Base-by-base conservation (phyloP, 2,888 invertebrate genomes). In the Junonia oenone region DNA sequence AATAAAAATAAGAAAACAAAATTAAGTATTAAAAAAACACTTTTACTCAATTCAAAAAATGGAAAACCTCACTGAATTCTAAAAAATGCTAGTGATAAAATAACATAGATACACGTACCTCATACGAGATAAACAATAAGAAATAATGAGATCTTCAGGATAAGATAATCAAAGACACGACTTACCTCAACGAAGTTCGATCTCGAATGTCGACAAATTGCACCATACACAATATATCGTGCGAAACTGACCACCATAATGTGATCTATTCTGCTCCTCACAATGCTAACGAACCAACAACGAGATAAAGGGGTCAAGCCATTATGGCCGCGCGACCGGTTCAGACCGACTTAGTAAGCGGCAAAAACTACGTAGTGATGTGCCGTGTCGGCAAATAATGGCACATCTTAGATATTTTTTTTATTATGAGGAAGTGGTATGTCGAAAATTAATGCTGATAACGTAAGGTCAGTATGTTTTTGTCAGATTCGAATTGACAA, bases 151-250 rank as follows among this genome's bases (percentile, higher is more conserved):
- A 40, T 40, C 11, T 19, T 40, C 5, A 6, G 22, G 11, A 33
- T 11, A 48, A 40, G 17, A 15, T 52, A 17, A 52, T 52, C 46
- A 19, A 26, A 49, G 66, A 66, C 62, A 69, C 75, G 68, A 74
- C 77, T 78, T 53, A 78, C 77, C 77, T 68, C 61, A 38, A 15
- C 61, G 64, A 56, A 51, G 59, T 62, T 69, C 45, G 55, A 49
- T 61, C 61, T 62, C 66, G 72, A 75, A 68, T 66, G 66, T 48
- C 19, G 26, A 31, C 29, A 14, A 13, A 48, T 22, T 14, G 11
- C 51, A 51, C 31, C 45, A 8, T 51, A 48, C 51, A 55, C 55
- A 57, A 35, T 60, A 52, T 61, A 61, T 61, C 52, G 50, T 58
- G 31, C 47, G 50, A 37, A 55, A 48, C 40, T 35, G 56, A 47